A percentile compares a stretch with the other conserved stretches of the same genome.
phyloP scores from a whole-genome alignment of 2,797 vertebrate species.

The Halcyon leucocephala region DNA sequence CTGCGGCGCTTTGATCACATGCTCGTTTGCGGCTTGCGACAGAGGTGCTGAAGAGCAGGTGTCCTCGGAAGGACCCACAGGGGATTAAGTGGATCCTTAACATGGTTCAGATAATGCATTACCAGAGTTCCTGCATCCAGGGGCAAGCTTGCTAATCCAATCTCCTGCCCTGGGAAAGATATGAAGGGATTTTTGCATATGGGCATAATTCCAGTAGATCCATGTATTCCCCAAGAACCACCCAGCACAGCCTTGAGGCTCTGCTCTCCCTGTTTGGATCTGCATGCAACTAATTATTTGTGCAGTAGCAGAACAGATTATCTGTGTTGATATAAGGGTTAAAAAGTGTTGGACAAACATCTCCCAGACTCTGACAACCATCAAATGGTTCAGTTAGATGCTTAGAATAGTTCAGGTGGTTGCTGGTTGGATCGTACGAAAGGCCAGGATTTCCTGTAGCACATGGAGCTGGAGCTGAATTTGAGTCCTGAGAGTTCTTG shows the following conservation, averaged over 20 bases:
- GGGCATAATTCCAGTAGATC: background rate
- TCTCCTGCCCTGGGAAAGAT: background rate
- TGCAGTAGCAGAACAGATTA: background rate
- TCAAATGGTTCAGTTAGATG: background rate
- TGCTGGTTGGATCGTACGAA: background rate
- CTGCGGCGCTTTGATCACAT: background rate
- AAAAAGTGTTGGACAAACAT: background rate
- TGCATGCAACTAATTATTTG: background rate
- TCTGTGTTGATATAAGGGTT: background rate
- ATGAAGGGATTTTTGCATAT: background rate
- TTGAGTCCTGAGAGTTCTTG: background rate
- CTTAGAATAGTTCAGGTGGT: background rate
- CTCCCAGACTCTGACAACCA: background rate
- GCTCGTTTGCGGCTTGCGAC: background rate
- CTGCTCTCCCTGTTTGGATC: background rate
- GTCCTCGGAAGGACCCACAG: background rate
- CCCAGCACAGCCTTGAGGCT: background rate
- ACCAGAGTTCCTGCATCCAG: slow-evolving; percentile 2
- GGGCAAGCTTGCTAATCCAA: background rate
- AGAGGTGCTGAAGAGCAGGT: slow-evolving; percentile 45
- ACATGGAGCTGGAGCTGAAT: background rate
- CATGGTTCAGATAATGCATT: slow-evolving; percentile 5
- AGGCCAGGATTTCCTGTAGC: background rate
- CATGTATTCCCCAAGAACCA: background rate
- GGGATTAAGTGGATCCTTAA: slow-evolving; percentile 4